A percentile compares a stretch with the other conserved stretches of the same genome.
phyloP scores from a whole-genome alignment of 2,113 vertebrate genomes.

The Tragelaphus scriptus region DNA sequence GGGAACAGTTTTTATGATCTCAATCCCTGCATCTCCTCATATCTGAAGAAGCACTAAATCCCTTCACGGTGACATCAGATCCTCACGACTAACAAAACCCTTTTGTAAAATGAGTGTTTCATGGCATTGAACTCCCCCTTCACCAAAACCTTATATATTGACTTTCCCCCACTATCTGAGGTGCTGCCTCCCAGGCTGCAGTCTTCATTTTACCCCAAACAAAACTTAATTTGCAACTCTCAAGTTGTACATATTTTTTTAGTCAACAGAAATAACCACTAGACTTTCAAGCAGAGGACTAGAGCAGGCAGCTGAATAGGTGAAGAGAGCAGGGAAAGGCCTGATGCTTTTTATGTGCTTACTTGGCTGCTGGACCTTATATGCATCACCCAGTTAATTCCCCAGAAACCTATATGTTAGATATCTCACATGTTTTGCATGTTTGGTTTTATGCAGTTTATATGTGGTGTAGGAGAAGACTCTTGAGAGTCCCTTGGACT shows the following conservation, averaged over 20 bases:
- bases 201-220: not conserved
- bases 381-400: not conserved
- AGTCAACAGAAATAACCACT: not conserved
- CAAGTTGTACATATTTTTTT: not conserved
- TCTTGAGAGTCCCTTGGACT: not conserved
- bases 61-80: not conserved
- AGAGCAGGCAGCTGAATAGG: not conserved
- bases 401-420: not conserved
- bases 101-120: not conserved
- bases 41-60: not conserved
- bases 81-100: not conserved
- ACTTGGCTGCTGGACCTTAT: not conserved
- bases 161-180: not conserved
- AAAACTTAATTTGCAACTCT: not conserved
- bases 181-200: not conserved
- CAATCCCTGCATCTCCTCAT: not conserved
- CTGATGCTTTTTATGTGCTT: too few species aligned
- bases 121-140: not conserved
- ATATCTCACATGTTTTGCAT: not conserved
- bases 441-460: not conserved
- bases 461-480: not conserved
- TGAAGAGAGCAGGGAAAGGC: not conserved
- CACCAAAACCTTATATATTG: not conserved
- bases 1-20: not conserved
- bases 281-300: not conserved